A percentile compares a stretch with the other conserved stretches of the same genome.
phyloP scores from a whole-genome alignment of 2,888 invertebrate genomes.

The Standfussiana lucernea region DNA sequence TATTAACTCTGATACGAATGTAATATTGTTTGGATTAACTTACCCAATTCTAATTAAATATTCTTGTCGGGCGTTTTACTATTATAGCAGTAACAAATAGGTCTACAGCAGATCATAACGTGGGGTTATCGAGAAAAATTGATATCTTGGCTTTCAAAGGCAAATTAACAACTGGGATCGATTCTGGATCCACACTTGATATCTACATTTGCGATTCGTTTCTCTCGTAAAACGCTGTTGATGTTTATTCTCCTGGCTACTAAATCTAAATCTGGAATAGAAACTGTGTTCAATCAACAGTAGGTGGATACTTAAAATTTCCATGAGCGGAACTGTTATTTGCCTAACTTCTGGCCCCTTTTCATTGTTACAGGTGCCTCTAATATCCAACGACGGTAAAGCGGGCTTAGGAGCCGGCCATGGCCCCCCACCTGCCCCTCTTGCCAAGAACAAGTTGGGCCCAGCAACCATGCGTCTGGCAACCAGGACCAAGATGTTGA shows the following conservation, averaged over 20 bases:
- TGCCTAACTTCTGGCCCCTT: not conserved
- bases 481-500: slow-evolving; percentile 82
- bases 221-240: not conserved
- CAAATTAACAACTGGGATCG: not conserved
- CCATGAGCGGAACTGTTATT: not conserved
- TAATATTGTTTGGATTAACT: slow-evolving; percentile 55
- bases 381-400: slow-evolving; percentile 91
- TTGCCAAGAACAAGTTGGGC: slow-evolving; percentile 75
- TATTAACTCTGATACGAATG: slow-evolving; percentile 32
- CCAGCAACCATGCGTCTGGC: slow-evolving; percentile 82
- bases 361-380: slow-evolving; percentile 89
- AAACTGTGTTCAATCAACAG: not conserved
- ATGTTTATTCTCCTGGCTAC: not conserved
- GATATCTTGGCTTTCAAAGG: not conserved
- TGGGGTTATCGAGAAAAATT: slow-evolving; percentile 3
- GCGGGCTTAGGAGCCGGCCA: slow-evolving; percentile 91
- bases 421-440: slow-evolving; percentile 73
- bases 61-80: slow-evolving; percentile 5
- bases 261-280: not conserved
- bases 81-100: not conserved
- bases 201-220: not conserved
- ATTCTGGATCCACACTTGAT: not conserved
- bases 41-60: slow-evolving; percentile 37
- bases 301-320: not conserved
- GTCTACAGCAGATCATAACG: not conserved